Evolutionary conservation across 2,888 invertebrate species (phyloP), one percentile per base, ranked within the genome.

Genomic region (Idaea dimidiata): DNA sequence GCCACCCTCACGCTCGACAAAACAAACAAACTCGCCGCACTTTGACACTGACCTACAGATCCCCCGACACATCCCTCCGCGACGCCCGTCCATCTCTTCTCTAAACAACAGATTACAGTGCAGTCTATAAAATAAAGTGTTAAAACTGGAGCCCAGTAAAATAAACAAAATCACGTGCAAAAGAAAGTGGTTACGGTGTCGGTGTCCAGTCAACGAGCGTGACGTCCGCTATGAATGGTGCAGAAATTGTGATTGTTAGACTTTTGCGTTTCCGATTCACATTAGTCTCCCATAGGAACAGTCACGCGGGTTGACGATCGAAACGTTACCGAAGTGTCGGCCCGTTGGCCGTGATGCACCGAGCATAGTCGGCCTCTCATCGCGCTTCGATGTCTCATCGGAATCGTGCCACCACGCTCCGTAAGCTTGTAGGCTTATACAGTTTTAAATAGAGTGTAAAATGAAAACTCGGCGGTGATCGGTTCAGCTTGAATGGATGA

Each of bases 401-500:
- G 66, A 73, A 72, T 68, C 65, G 66, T 72, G 72, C 65, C 71
- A 63, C 67, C 74, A 75, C 76, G 80, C 72, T 77, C 75, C 73
- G 70, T 76, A 73, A 70, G 64, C 66, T 73, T 68, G 65, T 70
- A 76, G 76, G 72, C 72, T 75, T 77, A 77, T 24, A 72, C 77
- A 76, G 80, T 71, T 84, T 78, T 74, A 88, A 89, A 82, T 85
- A 87, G 90, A 89, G 86, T 91, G 87, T 85, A 84, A 85, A 86
- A 88, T 85, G 87, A 88, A 89, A 88, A 87, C 84, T 75, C 75
- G 75, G 77, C 77, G 77, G 78, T 83, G 82, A 83, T 87, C 82
- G 76, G 90, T 89, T 91, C 83, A 72, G 87, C 91, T 83, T 88
- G 90, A 91, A 88, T 87, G 89, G 87, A 78, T 88, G 87, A 89